Base-by-base conservation (phyloP, 2,888 invertebrate species). In the Scaptomyza caliginosa region DNA sequence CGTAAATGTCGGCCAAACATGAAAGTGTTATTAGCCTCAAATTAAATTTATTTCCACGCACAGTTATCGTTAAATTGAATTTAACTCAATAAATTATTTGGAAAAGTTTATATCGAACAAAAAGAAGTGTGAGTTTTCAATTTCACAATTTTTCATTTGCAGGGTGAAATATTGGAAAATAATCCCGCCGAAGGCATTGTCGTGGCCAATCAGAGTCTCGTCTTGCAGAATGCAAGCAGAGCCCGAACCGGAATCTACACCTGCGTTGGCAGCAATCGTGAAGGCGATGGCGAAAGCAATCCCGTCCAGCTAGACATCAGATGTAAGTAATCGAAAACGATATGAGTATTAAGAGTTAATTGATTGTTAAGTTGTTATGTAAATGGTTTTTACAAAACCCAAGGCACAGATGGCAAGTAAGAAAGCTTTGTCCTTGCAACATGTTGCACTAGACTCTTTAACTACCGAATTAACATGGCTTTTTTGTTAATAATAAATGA, bases 241-340 rank as follows among this genome's bases (percentile, higher is more conserved):
- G 93, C 94, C 30, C 93, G 95, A 46, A 94, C 96, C 0, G 97
- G 97, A 1, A 94, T 95, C 88, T 97, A 97, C 92, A 96, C 96
- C 81, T 97, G 97, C 89, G 94, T 96, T 39, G 97, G 96, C 40
- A 95, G 94, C 89, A 97, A 97, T 92, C 94, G 94, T 65, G 97
- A 97, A 91, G 97, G 97, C 39, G 96, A 96, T 77, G 96, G 97
- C 1, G 95, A 96, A 75, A 97, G 97, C 91, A 97, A 97, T 91
- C 94, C 95, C 1, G 95, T 97, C 24, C 94, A 95, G 50, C 92
- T 97, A 77, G 96, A 96, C 91, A 95, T 97, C 64, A 94, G 96
- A 93, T 97, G 97, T 97, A 93, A 95, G 89, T 90, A 36, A 19
- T 19, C 23, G 16, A 24, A 11, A 54, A 32, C 24, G n/a, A 30